These are phyloP conservation scores for Xenentodon cancila DNA, from an alignment of 2,797 vertebrate genomes.

Conservation along the genomic window DNA sequence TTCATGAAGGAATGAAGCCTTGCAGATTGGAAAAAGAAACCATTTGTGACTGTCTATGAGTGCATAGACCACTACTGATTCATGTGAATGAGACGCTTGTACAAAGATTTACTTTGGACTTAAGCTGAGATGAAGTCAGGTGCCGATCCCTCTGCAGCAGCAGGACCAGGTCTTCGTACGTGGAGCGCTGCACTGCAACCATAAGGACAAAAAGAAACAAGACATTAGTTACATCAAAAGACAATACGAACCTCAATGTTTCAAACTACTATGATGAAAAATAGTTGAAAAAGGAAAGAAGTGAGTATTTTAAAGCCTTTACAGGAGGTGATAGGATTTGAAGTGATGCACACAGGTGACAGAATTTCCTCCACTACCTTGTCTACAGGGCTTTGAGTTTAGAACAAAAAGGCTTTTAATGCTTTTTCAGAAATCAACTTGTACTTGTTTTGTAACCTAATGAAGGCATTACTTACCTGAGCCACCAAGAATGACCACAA, in stretches of 20 bases:
- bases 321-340: neutral
- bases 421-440: neutral
- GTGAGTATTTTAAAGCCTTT: neutral
- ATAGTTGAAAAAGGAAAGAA: too few species aligned
- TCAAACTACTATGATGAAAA: too few species aligned
- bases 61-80: too few species aligned
- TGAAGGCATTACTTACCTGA: neutral
- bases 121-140: conserved; percentile 77
- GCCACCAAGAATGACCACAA: conserved; percentile 5
- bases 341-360: neutral
- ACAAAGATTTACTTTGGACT: conserved; percentile 81
- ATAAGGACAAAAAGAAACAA: neutral
- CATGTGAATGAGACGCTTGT: too few species aligned
- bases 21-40: too few species aligned
- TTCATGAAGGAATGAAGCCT: too few species aligned
- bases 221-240: too few species aligned
- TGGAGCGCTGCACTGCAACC: neutral
- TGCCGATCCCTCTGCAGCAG: conserved; percentile 76
- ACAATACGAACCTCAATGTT: too few species aligned
- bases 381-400: neutral
- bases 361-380: neutral
- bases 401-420: neutral
- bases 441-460: too few species aligned
- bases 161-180: conserved; percentile 79
- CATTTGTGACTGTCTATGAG: too few species aligned